phyloP scores from a whole-genome alignment of 2,113 vertebrate species.

The Nothobranchius kuhntae region DNA sequence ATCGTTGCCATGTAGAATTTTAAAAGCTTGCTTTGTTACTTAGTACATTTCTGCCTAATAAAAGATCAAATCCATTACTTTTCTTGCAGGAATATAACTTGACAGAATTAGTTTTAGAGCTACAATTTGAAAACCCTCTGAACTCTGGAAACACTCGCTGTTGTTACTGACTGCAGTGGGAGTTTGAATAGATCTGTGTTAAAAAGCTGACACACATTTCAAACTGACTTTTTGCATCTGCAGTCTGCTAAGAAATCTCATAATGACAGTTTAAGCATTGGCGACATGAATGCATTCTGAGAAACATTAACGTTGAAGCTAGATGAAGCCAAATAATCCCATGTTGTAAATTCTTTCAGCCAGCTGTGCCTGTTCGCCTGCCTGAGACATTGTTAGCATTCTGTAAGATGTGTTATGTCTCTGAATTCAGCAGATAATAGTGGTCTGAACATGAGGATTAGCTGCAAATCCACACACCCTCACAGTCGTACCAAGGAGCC shows the following conservation, averaged over 20 bases:
- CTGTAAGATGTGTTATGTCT: constrained; percentile 9
- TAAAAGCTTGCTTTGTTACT: no score
- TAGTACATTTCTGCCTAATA: no score
- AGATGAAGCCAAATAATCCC: neutral
- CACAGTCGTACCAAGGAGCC: constrained; percentile 17
- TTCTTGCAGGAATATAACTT: neutral
- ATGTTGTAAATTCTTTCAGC: neutral
- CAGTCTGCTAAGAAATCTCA: neutral
- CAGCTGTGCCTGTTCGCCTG: constrained; percentile 17
- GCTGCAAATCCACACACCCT: constrained; percentile 13
- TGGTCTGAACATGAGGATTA: constrained; percentile 46
- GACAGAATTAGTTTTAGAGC: neutral
- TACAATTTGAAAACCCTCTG: neutral
- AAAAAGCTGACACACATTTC: no score
- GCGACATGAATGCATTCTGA: neutral
- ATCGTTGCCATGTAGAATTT: no score
- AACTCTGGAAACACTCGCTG: neutral
- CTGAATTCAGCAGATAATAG: constrained; percentile 18
- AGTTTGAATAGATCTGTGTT: neutral
- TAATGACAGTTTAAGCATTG: constrained; percentile 1
- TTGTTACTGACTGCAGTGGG: constrained; percentile 1
- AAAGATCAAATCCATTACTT: neutral
- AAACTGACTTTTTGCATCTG: neutral
- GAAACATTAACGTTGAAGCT: neutral
- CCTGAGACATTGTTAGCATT: constrained; percentile 12